A percentile compares a stretch with the other conserved stretches of the same genome.
Evolutionary conservation across 1,140 invertebrate species (phyloP).

Genomic region (Zaprionus taronus): DNA sequence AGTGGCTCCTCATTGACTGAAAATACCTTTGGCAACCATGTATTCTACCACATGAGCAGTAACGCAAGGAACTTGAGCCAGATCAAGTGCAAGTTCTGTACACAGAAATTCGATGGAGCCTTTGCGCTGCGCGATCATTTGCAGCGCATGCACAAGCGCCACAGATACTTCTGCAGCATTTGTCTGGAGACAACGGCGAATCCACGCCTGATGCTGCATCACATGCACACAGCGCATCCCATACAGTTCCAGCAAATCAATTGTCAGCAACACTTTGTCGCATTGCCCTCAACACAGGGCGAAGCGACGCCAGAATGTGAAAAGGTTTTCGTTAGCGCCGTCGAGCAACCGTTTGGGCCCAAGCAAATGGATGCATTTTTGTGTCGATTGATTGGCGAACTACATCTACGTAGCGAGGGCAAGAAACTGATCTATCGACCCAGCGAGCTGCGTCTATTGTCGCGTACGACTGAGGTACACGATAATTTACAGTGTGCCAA

Average conservation of each 20-base stretch:
- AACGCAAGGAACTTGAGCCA: background rate
- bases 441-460: slow-evolving; percentile 43
- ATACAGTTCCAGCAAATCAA: slow-evolving; percentile 19
- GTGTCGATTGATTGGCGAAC: slow-evolving; percentile 20
- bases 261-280: slow-evolving; percentile 31
- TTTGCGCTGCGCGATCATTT: slow-evolving; percentile 36
- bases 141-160: slow-evolving; percentile 39
- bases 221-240: slow-evolving; percentile 26
- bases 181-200: slow-evolving; percentile 57
- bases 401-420: slow-evolving; percentile 10
- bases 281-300: background rate
- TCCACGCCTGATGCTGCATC: slow-evolving; percentile 46
- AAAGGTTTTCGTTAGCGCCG: slow-evolving; percentile 20
- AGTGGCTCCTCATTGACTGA: slow-evolving; percentile 22
- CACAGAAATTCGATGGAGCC: background rate
- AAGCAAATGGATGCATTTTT: slow-evolving; percentile 46
- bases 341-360: slow-evolving; percentile 42
- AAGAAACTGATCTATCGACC: slow-evolving; percentile 32
- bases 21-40: slow-evolving; percentile 48
- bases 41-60: slow-evolving; percentile 51
- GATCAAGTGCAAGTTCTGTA: slow-evolving; percentile 52
- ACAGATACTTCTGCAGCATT: slow-evolving; percentile 51
- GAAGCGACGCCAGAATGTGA: background rate
- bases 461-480: accelerated
- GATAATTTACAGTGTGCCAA: slow-evolving; percentile 20